Conservation (phyloP, 1,140 invertebrate genomes). For the Brachionus koreanus region DNA sequence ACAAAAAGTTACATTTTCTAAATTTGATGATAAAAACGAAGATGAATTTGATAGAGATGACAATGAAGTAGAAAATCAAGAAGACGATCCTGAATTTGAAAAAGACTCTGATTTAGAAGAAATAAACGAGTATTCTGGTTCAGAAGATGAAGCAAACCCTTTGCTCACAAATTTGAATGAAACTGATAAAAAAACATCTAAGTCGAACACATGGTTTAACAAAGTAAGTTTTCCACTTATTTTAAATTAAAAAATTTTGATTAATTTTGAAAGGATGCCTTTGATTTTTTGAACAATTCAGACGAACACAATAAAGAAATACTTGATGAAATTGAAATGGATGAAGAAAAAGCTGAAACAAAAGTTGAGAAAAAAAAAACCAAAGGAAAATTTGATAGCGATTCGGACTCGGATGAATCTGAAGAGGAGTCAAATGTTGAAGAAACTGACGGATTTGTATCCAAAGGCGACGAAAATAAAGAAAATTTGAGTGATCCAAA, state of each 20-base stretch:
- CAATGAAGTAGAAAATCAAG: slow-evolving; percentile 46
- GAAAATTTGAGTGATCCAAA: neutral
- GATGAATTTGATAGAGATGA: neutral
- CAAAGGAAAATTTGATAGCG: slow-evolving; percentile 16
- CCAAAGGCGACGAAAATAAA: neutral
- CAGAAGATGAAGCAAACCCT: slow-evolving; percentile 45
- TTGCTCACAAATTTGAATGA: slow-evolving; percentile 18
- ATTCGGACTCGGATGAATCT: neutral
- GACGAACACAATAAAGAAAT: slow-evolving; percentile 37
- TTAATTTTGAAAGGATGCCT: neutral
- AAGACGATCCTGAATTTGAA: slow-evolving; percentile 46
- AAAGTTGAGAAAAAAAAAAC: neutral
- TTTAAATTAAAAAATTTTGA: neutral
- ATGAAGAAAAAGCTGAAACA: neutral
- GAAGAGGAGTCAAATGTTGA: neutral
- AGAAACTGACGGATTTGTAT: neutral
- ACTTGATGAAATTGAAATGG: slow-evolving; percentile 24
- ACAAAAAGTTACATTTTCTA: slow-evolving; percentile 13
- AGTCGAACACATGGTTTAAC: slow-evolving; percentile 13
- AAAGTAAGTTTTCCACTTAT: neutral
- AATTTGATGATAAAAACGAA: neutral
- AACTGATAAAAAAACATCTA: slow-evolving; percentile 22
- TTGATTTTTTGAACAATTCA: slow-evolving; percentile 15
- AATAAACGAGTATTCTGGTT: slow-evolving; percentile 60
- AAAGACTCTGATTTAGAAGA: slow-evolving; percentile 63